Evolutionary conservation across 2,113 vertebrate species (phyloP).

Genomic region (Corvus cornix): DNA sequence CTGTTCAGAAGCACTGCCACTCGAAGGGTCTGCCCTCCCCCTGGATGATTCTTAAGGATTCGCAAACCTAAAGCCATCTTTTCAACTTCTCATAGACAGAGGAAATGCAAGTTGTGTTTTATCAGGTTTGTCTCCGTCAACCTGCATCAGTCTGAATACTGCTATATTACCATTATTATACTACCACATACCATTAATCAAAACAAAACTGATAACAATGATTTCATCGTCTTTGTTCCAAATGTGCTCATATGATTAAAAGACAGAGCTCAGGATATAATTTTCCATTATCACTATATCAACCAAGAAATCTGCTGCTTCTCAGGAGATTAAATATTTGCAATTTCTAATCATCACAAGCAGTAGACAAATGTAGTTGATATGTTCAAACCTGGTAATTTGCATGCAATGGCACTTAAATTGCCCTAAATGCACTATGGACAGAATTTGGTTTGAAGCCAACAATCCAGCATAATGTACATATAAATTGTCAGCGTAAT

Average conservation of each 20-base stretch:
- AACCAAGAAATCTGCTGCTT: neutral
- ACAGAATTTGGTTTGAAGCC: neutral
- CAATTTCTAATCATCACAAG: neutral
- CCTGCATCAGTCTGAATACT: neutral
- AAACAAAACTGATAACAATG: neutral
- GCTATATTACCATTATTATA: neutral
- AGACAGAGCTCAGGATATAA: neutral
- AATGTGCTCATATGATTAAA: neutral
- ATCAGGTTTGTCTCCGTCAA: neutral
- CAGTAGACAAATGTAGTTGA: neutral
- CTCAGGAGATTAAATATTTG: neutral
- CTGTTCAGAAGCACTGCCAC: neutral
- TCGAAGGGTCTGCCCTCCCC: fast-evolving
- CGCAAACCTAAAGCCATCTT: neutral
- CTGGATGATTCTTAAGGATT: neutral
- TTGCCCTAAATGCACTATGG: neutral
- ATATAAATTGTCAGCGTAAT: neutral
- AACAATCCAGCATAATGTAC: neutral
- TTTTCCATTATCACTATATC: neutral
- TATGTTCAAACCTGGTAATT: neutral
- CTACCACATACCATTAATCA: neutral
- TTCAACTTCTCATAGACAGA: neutral
- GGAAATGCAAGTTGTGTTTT: neutral
- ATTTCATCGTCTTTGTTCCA: neutral
- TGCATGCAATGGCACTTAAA: neutral